Percentiles rank a stretch among this genome's conserved stretches.
Conservation (phyloP, 37 sponge, comb jelly and placozoan species). For the Tethya wilhelma region DNA sequence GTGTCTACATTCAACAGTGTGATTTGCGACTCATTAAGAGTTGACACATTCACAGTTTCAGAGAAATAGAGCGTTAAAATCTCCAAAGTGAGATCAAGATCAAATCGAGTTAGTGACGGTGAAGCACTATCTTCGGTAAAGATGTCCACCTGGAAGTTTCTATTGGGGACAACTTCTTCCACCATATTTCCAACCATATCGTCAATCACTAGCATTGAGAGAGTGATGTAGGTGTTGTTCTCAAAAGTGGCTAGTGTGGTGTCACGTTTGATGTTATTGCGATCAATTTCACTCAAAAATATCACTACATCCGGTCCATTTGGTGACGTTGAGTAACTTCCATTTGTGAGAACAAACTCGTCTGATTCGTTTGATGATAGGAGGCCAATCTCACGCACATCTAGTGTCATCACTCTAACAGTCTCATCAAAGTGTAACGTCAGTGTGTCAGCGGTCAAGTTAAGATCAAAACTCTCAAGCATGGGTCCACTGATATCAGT, state of each 20-base stretch:
- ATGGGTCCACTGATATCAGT: conserved; percentile 63
- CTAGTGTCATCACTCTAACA: conserved; percentile 59
- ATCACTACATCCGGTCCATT: conserved; percentile 72
- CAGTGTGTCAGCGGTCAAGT: conserved; percentile 74
- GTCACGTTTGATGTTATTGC: conserved; percentile 85
- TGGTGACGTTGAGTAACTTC: conserved; percentile 19
- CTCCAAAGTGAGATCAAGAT: conserved; percentile 80
- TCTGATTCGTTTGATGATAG: conserved; percentile 23
- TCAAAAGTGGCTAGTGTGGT: conserved; percentile 56
- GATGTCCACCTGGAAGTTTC: conserved; percentile 28
- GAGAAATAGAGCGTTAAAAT: conserved; percentile 77
- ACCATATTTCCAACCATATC: conserved; percentile 74
- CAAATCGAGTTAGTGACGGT: conserved; percentile 70
- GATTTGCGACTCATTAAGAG: conserved; percentile 75
- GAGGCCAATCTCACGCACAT: conserved; percentile 71
- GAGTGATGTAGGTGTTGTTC: conserved; percentile 68
- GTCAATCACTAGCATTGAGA: conserved; percentile 24
- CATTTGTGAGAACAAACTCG: conserved; percentile 62
- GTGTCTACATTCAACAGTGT: conserved; percentile 40
- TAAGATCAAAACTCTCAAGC: conserved; percentile 70
- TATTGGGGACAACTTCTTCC: conserved; percentile 7
- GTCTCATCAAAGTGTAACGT: conserved; percentile 86
- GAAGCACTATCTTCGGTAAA: conserved; percentile 51
- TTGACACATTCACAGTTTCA: conserved; percentile 79
- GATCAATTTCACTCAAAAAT: conserved; percentile 68